Evolutionary conservation across 2,797 vertebrate genomes (phyloP).

Genomic region (Diglossa cyanea): DNA sequence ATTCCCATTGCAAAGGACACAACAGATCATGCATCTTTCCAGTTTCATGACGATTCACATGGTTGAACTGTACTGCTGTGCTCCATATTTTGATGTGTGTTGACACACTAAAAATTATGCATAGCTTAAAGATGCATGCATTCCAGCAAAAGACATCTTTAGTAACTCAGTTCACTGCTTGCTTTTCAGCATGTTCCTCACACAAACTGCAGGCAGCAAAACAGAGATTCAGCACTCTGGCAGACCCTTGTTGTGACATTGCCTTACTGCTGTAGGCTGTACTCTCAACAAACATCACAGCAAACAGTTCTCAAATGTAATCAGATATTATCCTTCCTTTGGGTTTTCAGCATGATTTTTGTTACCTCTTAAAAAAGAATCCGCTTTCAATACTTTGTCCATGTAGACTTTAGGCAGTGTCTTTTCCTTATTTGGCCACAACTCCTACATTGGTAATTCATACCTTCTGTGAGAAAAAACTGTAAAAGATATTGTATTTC

Average conservation of each 20-base stretch:
- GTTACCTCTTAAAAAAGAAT: background rate
- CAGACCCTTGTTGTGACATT: background rate
- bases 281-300: background rate
- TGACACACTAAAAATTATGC: background rate
- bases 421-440: background rate
- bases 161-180: background rate
- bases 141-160: background rate
- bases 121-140: background rate
- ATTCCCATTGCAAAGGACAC: background rate
- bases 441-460: background rate
- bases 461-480: background rate
- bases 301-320: background rate
- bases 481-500: background rate
- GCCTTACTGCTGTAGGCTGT: background rate
- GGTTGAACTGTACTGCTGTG: background rate
- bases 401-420: background rate
- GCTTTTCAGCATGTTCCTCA: background rate
- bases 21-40: background rate
- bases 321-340: background rate
- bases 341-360: conserved; percentile 2
- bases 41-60: background rate
- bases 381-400: background rate
- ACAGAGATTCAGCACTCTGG: background rate
- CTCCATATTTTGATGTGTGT: background rate
- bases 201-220: background rate